Evolutionary conservation across 1,140 invertebrate species (phyloP).

Genomic region (Sweltsa coloradensis): DNA sequence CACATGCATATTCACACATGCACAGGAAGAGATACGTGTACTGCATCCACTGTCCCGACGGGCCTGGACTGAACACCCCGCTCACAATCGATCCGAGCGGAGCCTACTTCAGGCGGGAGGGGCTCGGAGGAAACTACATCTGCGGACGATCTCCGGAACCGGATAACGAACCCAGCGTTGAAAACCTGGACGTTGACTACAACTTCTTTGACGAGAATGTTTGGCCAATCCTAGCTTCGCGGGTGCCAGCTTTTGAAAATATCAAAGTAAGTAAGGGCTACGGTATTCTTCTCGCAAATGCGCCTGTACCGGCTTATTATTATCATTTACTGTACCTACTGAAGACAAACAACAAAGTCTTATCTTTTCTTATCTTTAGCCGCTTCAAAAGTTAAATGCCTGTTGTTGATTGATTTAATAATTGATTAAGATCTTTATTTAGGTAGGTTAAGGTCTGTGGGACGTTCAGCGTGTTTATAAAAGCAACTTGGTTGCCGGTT

Average conservation of each 20-base stretch:
- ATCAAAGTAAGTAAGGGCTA: slow-evolving; percentile 54
- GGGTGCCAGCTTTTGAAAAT: slow-evolving; percentile 69
- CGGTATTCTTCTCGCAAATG: too few relatives aligned
- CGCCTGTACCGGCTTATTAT: too few relatives aligned
- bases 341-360: too few relatives aligned
- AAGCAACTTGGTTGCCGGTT: too few relatives aligned
- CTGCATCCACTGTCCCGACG: slow-evolving; percentile 60
- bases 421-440: too few relatives aligned
- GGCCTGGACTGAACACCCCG: slow-evolving; percentile 76
- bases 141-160: slow-evolving; percentile 49
- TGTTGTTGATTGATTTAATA: too few relatives aligned
- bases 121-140: slow-evolving; percentile 52
- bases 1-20: too few relatives aligned
- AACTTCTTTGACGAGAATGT: slow-evolving; percentile 63
- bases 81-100: slow-evolving; percentile 67
- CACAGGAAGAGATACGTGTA: slow-evolving; percentile 84
- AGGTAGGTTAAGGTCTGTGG: too few relatives aligned
- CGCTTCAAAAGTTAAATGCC: too few relatives aligned
- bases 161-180: slow-evolving; percentile 51
- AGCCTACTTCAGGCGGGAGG: slow-evolving; percentile 55
- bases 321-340: too few relatives aligned
- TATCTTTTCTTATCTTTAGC: too few relatives aligned
- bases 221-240: slow-evolving; percentile 61
- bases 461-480: too few relatives aligned
- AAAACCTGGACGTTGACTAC: slow-evolving; percentile 67